These are phyloP conservation scores for Chascanopsetta lugubris DNA, from an alignment of 2,113 vertebrate species.

Conservation along the genomic window DNA sequence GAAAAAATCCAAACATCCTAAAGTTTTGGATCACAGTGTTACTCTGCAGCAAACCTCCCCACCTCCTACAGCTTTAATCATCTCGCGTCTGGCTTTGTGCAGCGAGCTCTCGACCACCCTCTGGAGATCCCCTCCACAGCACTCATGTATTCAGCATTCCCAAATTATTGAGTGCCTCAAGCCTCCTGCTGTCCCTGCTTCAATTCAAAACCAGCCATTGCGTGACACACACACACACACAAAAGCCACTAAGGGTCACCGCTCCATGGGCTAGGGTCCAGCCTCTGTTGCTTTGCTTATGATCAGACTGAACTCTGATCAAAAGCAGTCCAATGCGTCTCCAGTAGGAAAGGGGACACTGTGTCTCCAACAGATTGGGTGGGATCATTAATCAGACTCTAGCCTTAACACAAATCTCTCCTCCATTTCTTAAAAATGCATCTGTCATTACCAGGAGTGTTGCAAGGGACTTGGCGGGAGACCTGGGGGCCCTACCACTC, in stretches of 20 bases:
- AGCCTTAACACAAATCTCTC: no score
- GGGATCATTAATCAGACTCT: no score
- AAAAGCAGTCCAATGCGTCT: constrained; percentile 7
- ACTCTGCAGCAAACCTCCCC: constrained; percentile 13
- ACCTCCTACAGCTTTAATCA: constrained; percentile 36
- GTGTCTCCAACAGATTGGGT: no score
- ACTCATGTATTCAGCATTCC: not conserved
- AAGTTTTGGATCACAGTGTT: constrained; percentile 8
- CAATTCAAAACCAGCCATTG: constrained; percentile 38
- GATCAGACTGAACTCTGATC: constrained; percentile 16
- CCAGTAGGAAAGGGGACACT: no score
- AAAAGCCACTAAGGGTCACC: constrained; percentile 6
- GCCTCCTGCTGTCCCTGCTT: not conserved
- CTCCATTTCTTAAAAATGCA: no score
- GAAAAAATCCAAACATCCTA: not conserved
- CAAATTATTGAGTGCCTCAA: constrained; percentile 4
- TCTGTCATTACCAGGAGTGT: no score
- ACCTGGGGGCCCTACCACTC: no score
- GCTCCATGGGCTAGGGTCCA: not conserved
- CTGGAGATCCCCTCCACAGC: constrained; percentile 7
- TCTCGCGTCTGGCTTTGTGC: constrained; percentile 10
- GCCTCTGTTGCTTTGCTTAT: constrained; percentile 2
- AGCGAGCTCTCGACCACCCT: constrained; percentile 7
- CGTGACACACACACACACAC: not conserved
- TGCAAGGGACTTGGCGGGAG: no score